phyloP scores from a whole-genome alignment of 2,888 invertebrate genomes.

The Philereme transversata region DNA sequence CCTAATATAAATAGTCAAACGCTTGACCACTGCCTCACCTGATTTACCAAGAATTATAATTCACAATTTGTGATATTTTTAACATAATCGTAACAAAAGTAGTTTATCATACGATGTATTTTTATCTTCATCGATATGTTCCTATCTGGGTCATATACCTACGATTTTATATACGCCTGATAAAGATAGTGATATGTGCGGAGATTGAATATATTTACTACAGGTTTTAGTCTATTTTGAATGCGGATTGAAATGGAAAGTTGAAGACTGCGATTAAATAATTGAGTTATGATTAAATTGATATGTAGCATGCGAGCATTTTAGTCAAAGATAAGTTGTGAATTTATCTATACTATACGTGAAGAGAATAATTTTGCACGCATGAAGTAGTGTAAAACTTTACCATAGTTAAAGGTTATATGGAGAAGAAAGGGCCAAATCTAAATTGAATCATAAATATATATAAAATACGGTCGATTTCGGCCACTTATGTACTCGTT shows the following conservation, averaged over 20 bases:
- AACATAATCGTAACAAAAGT: slow-evolving; percentile 17
- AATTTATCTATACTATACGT: too few relatives aligned
- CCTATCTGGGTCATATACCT: slow-evolving; percentile 25
- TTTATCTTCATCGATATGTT: slow-evolving; percentile 20
- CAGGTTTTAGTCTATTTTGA: slow-evolving; percentile 20
- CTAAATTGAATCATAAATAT: too few relatives aligned
- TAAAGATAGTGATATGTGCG: slow-evolving; percentile 30
- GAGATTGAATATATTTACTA: slow-evolving; percentile 21
- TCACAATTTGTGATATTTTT: too few relatives aligned
- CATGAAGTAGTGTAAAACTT: too few relatives aligned
- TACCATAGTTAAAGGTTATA: too few relatives aligned
- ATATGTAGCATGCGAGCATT: slow-evolving; percentile 21
- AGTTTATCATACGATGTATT: slow-evolving; percentile 28
- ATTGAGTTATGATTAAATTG: slow-evolving; percentile 15
- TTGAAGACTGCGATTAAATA: slow-evolving; percentile 31
- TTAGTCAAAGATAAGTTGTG: slow-evolving; percentile 8
- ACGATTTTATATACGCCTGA: slow-evolving; percentile 26
- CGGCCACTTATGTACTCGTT: too few relatives aligned
- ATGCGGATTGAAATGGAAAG: slow-evolving; percentile 38
- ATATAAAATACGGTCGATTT: too few relatives aligned
- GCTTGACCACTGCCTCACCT: too few relatives aligned
- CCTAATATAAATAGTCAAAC: too few relatives aligned
- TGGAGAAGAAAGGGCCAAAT: too few relatives aligned
- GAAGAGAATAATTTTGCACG: neutral
- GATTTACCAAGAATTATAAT: too few relatives aligned